phyloP scores from a whole-genome alignment of 1,140 invertebrate species.

The Chironomus striatipennis region DNA sequence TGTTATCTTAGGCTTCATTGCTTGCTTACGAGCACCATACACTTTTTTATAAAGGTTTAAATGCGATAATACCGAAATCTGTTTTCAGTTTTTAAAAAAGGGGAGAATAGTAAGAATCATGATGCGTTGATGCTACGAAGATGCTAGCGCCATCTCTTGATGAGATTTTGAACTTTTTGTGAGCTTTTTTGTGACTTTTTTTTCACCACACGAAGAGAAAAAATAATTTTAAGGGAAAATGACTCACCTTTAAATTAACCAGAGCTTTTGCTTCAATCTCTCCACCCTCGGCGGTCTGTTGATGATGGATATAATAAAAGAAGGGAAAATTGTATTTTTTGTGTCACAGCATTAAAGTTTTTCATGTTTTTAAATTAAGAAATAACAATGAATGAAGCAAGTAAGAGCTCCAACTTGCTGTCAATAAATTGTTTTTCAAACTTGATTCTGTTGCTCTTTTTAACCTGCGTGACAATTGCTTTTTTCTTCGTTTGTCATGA shows the following conservation, averaged over 20 bases:
- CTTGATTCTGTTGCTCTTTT: too few species aligned
- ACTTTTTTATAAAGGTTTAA: neutral
- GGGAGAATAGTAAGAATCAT: too few species aligned
- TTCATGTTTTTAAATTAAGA: too few species aligned
- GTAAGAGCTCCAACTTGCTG: too few species aligned
- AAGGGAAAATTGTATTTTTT: neutral
- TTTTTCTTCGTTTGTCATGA: too few species aligned
- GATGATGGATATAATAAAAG: neutral
- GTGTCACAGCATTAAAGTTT: too few species aligned
- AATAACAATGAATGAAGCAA: too few species aligned
- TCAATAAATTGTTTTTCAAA: too few species aligned
- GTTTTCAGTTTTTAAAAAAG: neutral
- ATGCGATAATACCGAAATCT: neutral
- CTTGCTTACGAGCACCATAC: neutral
- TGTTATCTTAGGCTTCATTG: slow-evolving; percentile 8
- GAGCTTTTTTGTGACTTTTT: neutral
- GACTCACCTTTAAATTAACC: slow-evolving; percentile 20
- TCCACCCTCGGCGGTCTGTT: neutral
- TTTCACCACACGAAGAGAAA: neutral
- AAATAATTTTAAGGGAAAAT: neutral
- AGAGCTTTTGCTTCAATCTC: slow-evolving; percentile 13
- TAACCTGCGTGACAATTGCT: too few species aligned
- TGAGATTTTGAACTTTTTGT: neutral
- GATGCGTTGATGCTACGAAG: too few species aligned
- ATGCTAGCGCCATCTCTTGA: neutral